These are phyloP conservation scores for Synaphobranchus kaupii DNA, from an alignment of 2,797 vertebrate species.

Conservation along the genomic window DNA sequence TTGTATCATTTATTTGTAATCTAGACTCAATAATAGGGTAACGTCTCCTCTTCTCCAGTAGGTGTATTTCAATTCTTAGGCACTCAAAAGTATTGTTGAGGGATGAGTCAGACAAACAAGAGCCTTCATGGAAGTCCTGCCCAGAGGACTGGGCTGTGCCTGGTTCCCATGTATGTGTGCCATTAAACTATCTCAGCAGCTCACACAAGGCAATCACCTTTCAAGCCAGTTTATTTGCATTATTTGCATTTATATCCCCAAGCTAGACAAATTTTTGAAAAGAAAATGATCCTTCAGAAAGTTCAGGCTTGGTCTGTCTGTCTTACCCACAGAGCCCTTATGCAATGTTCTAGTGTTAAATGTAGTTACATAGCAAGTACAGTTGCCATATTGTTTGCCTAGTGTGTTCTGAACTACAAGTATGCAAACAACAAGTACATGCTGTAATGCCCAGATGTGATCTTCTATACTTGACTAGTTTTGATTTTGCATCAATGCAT, in stretches of 20 bases:
- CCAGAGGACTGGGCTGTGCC: neutral
- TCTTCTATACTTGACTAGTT: neutral
- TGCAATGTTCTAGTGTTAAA: neutral
- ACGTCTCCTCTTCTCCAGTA: neutral
- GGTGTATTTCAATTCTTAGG: constrained; percentile 12
- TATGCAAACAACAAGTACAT: neutral
- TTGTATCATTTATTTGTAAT: neutral
- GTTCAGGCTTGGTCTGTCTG: neutral
- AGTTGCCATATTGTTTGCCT: neutral
- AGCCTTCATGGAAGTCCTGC: neutral
- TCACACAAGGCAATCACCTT: neutral
- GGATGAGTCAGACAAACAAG: constrained; percentile 21
- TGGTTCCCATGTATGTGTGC: neutral
- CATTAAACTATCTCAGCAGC: neutral
- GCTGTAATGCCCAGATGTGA: neutral
- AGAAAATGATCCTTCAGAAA: neutral
- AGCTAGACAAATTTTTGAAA: neutral
- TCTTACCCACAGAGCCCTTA: neutral
- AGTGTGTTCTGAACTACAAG: neutral
- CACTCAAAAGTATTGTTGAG: neutral
- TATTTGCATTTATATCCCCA: neutral
- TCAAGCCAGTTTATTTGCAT: neutral
- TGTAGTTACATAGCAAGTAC: neutral
- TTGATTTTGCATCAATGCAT: neutral
- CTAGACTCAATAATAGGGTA: neutral